Percentiles rank a stretch among this genome's conserved stretches.
phyloP scores from a whole-genome alignment of 2,113 vertebrate genomes.

The Oophaga pumilio region DNA sequence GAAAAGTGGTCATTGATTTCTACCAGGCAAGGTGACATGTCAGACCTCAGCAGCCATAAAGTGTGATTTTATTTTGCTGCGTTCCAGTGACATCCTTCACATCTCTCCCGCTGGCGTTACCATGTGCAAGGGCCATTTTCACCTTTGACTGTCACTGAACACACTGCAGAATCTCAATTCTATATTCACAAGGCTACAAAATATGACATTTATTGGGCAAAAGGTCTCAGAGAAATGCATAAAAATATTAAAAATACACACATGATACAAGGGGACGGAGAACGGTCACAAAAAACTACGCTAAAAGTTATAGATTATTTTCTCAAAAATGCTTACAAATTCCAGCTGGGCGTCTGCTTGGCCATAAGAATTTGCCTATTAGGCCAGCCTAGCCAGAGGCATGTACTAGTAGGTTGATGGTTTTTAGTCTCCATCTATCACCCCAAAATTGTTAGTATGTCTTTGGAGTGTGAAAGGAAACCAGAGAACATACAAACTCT shows the following conservation, averaged over 20 bases:
- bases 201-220: neutral
- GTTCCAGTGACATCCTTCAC: neutral
- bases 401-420: no score
- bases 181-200: neutral
- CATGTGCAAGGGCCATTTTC: neutral
- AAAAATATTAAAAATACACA: neutral
- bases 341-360: no score
- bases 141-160: neutral
- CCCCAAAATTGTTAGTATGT: no score
- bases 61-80: neutral
- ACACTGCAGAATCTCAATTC: neutral
- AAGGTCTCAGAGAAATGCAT: neutral
- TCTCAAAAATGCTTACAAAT: no score
- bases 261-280: neutral
- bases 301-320: no score
- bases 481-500: no score
- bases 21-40: neutral
- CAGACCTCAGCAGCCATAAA: conserved; percentile 2
- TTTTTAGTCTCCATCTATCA: no score
- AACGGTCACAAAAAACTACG: neutral
- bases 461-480: no score
- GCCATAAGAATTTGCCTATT: no score
- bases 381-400: no score
- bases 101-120: neutral
- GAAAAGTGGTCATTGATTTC: conserved; percentile 1